Percentiles rank a stretch among this genome's conserved stretches.
Evolutionary conservation across 2,888 invertebrate genomes (phyloP).

Genomic region (Mythimna ferrago): DNA sequence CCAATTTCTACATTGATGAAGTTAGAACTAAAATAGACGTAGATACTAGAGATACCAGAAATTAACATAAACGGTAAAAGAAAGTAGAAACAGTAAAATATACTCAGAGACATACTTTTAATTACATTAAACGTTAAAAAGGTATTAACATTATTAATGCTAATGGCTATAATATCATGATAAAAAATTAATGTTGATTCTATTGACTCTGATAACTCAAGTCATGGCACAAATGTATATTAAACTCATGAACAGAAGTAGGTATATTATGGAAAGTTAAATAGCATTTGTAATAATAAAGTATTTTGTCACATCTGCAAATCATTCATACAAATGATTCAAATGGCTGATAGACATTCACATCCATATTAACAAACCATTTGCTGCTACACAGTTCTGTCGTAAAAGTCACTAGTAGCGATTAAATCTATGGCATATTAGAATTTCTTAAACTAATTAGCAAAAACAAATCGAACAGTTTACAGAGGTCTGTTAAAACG

Average conservation of each 20-base stretch:
- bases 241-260: neutral
- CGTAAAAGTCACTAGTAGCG: slow-evolving; percentile 41
- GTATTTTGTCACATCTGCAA: neutral
- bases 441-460: slow-evolving; percentile 44
- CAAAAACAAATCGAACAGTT: slow-evolving; percentile 34
- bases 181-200: slow-evolving; percentile 11
- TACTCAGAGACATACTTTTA: slow-evolving; percentile 7
- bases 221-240: neutral
- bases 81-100: slow-evolving; percentile 19
- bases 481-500: slow-evolving; percentile 32
- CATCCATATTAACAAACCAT: slow-evolving; percentile 29
- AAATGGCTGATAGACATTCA: slow-evolving; percentile 11
- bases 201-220: slow-evolving; percentile 21
- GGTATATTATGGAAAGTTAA: neutral
- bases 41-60: slow-evolving; percentile 5
- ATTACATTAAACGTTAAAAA: slow-evolving; percentile 34
- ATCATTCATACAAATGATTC: neutral
- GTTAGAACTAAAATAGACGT: neutral
- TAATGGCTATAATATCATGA: neutral
- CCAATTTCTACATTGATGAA: no score
- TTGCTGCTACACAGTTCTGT: slow-evolving; percentile 1
- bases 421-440: slow-evolving; percentile 40
- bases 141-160: slow-evolving; percentile 25
- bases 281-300: neutral
- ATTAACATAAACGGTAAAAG: slow-evolving; percentile 5